Evolutionary conservation across 1,140 invertebrate genomes (phyloP).

Genomic region (Charaxes varanes): DNA sequence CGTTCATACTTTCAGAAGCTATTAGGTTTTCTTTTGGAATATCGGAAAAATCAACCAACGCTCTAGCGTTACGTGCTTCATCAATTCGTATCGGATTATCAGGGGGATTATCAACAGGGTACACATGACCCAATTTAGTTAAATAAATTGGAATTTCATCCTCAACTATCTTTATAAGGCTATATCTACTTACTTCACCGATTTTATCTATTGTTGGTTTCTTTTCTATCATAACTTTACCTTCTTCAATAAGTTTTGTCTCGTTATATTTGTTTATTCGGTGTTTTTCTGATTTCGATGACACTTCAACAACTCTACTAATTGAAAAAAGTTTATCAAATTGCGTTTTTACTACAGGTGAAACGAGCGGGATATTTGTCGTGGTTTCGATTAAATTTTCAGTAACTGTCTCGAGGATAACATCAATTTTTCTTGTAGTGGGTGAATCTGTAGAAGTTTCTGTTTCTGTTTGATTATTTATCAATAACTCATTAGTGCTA

Average conservation of each 20-base stretch:
- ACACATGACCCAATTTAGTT: constrained; percentile 67
- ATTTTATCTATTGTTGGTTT: constrained; percentile 77
- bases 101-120: constrained; percentile 68
- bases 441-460: constrained; percentile 15
- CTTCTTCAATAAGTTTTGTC: constrained; percentile 67
- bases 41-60: constrained; percentile 55
- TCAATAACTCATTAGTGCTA: constrained; percentile 26
- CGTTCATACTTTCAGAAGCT: constrained; percentile 70
- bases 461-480: constrained; percentile 27
- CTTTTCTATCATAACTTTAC: constrained; percentile 71
- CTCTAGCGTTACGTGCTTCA: constrained; percentile 68
- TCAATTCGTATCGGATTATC: constrained; percentile 69
- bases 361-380: constrained; percentile 28
- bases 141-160: constrained; percentile 72
- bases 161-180: constrained; percentile 78
- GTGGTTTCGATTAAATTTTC: constrained; percentile 33
- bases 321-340: constrained; percentile 78
- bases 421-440: constrained; percentile 17
- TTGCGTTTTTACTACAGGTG: constrained; percentile 65
- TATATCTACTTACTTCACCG: constrained; percentile 79
- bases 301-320: constrained; percentile 79
- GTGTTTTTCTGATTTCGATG: constrained; percentile 76
- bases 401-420: constrained; percentile 24
- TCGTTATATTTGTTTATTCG: constrained; percentile 75
- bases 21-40: constrained; percentile 64